Conservation (phyloP, 2,113 vertebrate species). For the Myrmecophaga tridactyla region DNA sequence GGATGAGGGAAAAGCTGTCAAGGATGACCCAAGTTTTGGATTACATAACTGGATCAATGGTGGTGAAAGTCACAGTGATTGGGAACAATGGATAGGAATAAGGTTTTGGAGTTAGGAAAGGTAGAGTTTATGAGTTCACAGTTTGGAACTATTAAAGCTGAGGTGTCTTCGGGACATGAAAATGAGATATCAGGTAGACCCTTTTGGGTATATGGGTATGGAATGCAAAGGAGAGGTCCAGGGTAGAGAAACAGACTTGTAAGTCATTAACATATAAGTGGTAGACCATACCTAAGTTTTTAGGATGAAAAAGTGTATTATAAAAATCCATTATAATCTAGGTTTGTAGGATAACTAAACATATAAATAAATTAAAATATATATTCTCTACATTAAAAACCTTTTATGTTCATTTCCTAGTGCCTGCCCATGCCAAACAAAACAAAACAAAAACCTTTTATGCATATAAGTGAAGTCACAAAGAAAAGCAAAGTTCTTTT, state of each 20-base stretch:
- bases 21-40: background rate
- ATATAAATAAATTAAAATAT: background rate
- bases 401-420: no score
- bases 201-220: background rate
- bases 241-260: background rate
- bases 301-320: background rate
- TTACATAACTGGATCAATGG: background rate
- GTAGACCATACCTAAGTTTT: background rate
- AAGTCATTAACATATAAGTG: background rate
- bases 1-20: background rate
- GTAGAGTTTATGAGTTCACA: background rate
- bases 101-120: background rate
- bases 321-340: background rate
- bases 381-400: background rate
- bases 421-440: no score
- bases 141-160: background rate
- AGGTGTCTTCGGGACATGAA: background rate
- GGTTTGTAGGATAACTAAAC: background rate
- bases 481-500: slow-evolving; percentile 5
- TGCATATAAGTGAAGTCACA: background rate
- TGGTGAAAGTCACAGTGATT: background rate
- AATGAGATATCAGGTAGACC: background rate
- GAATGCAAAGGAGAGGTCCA: background rate
- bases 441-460: background rate
- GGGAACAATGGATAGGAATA: background rate